Percentiles rank a stretch among this genome's conserved stretches.
Conservation (phyloP, 2,888 invertebrate species). For the Agrochola lota region DNA sequence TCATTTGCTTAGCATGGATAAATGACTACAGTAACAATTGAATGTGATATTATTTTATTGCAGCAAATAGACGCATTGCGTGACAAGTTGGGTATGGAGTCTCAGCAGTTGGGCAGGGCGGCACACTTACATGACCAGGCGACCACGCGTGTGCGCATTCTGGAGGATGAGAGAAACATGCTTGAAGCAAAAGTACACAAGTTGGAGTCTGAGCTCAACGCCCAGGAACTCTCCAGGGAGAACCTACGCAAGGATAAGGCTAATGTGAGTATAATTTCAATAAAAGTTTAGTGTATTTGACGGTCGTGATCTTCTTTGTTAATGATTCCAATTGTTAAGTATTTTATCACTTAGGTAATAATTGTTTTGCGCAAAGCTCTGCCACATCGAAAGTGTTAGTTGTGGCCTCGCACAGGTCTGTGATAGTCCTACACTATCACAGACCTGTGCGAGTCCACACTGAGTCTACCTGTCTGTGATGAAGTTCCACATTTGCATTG, state of each 20-base stretch:
- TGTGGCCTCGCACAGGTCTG: neutral
- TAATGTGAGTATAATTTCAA: constrained; percentile 89
- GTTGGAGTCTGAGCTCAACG: constrained; percentile 94
- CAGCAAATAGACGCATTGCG: constrained; percentile 94
- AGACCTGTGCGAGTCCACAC: too few species aligned
- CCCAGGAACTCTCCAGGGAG: constrained; percentile 93
- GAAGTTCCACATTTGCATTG: neutral
- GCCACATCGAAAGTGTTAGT: neutral
- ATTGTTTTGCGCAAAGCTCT: neutral
- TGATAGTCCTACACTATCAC: neutral
- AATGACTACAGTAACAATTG: neutral
- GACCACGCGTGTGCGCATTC: constrained; percentile 91
- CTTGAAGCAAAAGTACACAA: constrained; percentile 94
- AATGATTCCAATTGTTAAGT: neutral
- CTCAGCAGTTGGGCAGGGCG: constrained; percentile 93
- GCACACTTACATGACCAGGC: constrained; percentile 92
- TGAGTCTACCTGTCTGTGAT: too few species aligned
- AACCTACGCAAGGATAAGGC: constrained; percentile 94
- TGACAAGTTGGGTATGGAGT: constrained; percentile 93
- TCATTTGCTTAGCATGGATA: neutral
- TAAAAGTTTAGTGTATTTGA: neutral
- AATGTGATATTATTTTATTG: constrained; percentile 21
- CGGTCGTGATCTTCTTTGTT: neutral
- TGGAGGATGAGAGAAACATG: constrained; percentile 94
- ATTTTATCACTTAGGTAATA: neutral